Evolutionary conservation across 2,113 vertebrate genomes (phyloP), one percentile per base, ranked within the genome.

Genomic region (Carettochelys insculpta): DNA sequence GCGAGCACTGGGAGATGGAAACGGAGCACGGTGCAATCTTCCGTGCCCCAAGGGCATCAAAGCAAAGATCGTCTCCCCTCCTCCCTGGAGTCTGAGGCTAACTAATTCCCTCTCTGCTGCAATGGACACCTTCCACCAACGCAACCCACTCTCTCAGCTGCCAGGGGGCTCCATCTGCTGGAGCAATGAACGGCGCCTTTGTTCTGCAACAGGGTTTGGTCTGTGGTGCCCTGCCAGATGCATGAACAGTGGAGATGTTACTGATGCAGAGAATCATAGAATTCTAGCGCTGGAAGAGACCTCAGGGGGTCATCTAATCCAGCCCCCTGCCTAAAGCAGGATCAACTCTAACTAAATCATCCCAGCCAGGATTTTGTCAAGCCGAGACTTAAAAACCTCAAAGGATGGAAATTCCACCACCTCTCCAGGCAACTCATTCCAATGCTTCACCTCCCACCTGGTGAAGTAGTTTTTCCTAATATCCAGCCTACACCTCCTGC

Each of bases 111-210:
- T 1, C 6, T 22, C 7, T 29, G 25, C 51, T 77, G 14, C 43
- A 54, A 61, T 87, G 48, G 8, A 22, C 51, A 25, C 29, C 20
- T 52, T 20, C 50, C 5, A 24, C 10, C 77, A 87, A 47, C 50
- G 51, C 1, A 51, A 3, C 1, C 1, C 48, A 24, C 13, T 4
- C 41, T 52, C 11, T 86, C 27, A 8, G 22, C 3, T 16, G 11
- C 50, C 47, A 7, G 51, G 87, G 56, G 11, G 31, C 14, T 76
- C 1, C 7, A 25, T 51, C 43, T 77, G 0, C 61, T 52, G 45
- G 86, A 73, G 17, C 25, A 20, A 9, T 5, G 43, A 5, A n/a
- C 43, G 86, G 22, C 0, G 0, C 5, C 51, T 78, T 80, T 79
- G 50, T 24, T 79, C 25, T 3, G 61, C 61, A 22, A 19, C 34